A percentile compares a stretch with the other conserved stretches of the same genome.
These are phyloP conservation scores for Paracyprichromis sp. DNA, from an alignment of 2,113 vertebrate genomes.

Conservation along the genomic window DNA sequence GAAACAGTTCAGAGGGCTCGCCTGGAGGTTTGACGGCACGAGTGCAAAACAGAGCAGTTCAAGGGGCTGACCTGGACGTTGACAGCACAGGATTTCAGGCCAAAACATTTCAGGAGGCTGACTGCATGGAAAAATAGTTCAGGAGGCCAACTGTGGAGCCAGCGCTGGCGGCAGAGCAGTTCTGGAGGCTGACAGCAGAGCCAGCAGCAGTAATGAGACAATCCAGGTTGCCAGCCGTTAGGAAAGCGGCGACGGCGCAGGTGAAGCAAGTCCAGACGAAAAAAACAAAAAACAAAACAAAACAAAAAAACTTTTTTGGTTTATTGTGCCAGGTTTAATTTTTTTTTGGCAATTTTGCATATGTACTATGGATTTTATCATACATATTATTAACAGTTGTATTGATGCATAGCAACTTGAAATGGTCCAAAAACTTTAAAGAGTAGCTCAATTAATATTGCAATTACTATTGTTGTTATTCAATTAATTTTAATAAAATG, in stretches of 20 bases:
- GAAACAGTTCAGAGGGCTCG: background rate
- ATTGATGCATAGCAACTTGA: background rate
- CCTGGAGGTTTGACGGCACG: background rate
- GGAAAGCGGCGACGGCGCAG: fast-evolving
- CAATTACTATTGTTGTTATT: background rate
- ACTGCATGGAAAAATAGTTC: background rate
- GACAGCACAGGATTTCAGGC: background rate
- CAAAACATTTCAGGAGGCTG: fast-evolving
- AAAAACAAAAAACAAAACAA: background rate
- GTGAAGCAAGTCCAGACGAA: background rate
- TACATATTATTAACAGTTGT: background rate
- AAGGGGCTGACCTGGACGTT: background rate
- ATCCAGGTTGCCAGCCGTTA: fast-evolving
- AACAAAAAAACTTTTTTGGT: background rate
- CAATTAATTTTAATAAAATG: background rate
- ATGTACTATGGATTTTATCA: background rate
- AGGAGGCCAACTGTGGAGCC: background rate
- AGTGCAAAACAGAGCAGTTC: background rate
- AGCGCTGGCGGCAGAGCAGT: background rate
- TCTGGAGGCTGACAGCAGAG: background rate
- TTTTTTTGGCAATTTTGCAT: fast-evolving
- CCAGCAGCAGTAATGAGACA: background rate
- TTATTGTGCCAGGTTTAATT: background rate
- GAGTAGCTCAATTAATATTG: background rate
- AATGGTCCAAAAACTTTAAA: background rate